Conservation (phyloP, 2,888 invertebrate genomes). For the Dexiosoma caninum region DNA sequence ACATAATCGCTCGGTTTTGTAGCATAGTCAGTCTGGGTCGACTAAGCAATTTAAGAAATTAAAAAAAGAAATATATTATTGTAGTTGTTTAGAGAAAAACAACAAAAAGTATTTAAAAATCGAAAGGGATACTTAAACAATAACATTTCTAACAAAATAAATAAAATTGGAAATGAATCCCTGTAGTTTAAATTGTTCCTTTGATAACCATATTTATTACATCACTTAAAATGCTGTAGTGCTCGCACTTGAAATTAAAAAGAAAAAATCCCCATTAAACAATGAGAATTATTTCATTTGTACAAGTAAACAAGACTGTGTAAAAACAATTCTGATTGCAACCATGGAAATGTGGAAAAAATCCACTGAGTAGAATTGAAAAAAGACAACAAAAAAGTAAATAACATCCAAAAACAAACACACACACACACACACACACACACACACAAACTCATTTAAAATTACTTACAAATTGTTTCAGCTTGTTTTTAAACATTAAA, state of each 20-base stretch:
- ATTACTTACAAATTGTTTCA: slow-evolving; percentile 43
- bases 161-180: no score
- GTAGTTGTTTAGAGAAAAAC: no score
- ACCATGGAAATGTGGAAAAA: slow-evolving; percentile 23
- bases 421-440: background rate
- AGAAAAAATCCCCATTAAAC: slow-evolving; percentile 10
- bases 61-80: no score
- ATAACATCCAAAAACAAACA: background rate
- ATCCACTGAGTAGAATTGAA: background rate
- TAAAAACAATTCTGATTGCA: slow-evolving; percentile 34
- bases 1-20: no score
- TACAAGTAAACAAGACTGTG: slow-evolving; percentile 37
- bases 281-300: slow-evolving; percentile 50
- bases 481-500: slow-evolving; percentile 28
- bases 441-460: slow-evolving; percentile 38
- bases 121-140: no score
- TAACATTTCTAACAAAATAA: no score
- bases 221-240: background rate
- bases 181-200: no score
- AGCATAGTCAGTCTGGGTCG: no score
- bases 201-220: background rate
- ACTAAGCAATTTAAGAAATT: no score
- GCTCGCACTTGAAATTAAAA: background rate
- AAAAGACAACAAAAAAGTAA: background rate
- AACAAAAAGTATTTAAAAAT: no score